A percentile compares a stretch with the other conserved stretches of the same genome.
Evolutionary conservation across 2,113 vertebrate species (phyloP).

Genomic region (Prietella phreatophila): DNA sequence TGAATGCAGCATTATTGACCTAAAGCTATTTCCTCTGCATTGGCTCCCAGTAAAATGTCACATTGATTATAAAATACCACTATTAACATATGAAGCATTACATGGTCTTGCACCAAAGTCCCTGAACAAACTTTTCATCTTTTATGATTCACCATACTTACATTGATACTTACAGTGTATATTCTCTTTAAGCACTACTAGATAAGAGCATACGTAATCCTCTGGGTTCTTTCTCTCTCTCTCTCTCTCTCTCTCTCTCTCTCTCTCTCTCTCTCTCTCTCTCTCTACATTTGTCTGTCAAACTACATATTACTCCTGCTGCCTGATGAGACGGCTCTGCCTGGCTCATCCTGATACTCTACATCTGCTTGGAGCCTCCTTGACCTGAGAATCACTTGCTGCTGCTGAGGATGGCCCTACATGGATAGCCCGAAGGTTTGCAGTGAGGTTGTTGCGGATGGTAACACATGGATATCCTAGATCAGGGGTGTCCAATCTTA

Average conservation of each 20-base stretch:
- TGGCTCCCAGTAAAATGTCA: neutral
- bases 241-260: neutral
- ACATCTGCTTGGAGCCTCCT: neutral
- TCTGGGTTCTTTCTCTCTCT: neutral
- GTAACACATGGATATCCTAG: neutral
- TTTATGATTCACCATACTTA: neutral
- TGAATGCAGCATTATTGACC: neutral
- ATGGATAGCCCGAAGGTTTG: neutral
- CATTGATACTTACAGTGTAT: neutral
- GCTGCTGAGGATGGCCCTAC: neutral
- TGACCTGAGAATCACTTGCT: neutral
- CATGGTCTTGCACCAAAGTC: neutral
- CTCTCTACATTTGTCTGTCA: too few relatives aligned
- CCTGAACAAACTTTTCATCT: neutral
- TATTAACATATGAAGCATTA: neutral
- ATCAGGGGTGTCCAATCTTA: too few relatives aligned
- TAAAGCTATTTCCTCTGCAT: neutral
- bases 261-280: neutral
- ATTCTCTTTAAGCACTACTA: neutral
- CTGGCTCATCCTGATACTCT: neutral
- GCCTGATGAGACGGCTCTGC: neutral
- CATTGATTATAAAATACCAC: neutral
- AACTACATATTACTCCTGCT: neutral
- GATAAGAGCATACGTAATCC: neutral
- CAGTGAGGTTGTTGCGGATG: neutral